These are phyloP conservation scores for Papilio helenus DNA, from an alignment of 1,140 invertebrate species.

Conservation along the genomic window DNA sequence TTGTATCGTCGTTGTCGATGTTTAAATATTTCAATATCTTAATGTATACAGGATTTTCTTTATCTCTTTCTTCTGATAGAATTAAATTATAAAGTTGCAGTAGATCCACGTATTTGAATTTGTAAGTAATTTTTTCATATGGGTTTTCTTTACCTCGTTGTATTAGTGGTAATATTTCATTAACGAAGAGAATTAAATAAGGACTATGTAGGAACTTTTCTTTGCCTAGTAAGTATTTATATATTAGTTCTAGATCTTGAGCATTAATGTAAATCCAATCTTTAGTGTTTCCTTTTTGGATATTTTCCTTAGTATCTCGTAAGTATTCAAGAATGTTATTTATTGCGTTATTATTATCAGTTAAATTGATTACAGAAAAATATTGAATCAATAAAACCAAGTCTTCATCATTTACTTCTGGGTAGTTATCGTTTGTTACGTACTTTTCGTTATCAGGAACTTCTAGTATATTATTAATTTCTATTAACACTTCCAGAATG, in stretches of 20 bases:
- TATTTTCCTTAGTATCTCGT: background rate
- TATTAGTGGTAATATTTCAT: conserved; percentile 5
- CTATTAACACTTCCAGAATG: background rate
- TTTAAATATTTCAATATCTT: background rate
- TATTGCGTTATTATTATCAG: background rate
- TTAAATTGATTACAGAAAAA: background rate
- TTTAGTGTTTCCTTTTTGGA: background rate
- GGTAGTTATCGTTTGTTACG: background rate
- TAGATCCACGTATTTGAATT: background rate
- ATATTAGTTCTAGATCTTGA: conserved; percentile 9
- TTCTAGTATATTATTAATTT: background rate
- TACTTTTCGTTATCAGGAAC: background rate
- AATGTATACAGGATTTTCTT: conserved; percentile 3
- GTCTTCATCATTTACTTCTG: conserved; percentile 8
- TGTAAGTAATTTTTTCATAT: background rate
- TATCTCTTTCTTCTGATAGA: background rate
- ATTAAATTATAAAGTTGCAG: conserved; percentile 8
- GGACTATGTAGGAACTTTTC: background rate
- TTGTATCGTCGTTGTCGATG: background rate
- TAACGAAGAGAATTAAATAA: conserved; percentile 1
- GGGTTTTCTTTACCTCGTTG: background rate
- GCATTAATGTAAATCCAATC: background rate
- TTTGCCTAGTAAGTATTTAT: conserved; percentile 8
- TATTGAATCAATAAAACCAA: background rate
- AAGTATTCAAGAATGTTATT: background rate